These are phyloP conservation scores for Heterodera filipjevi DNA, from an alignment of 2,888 invertebrate genomes.

Conservation along the genomic window DNA sequence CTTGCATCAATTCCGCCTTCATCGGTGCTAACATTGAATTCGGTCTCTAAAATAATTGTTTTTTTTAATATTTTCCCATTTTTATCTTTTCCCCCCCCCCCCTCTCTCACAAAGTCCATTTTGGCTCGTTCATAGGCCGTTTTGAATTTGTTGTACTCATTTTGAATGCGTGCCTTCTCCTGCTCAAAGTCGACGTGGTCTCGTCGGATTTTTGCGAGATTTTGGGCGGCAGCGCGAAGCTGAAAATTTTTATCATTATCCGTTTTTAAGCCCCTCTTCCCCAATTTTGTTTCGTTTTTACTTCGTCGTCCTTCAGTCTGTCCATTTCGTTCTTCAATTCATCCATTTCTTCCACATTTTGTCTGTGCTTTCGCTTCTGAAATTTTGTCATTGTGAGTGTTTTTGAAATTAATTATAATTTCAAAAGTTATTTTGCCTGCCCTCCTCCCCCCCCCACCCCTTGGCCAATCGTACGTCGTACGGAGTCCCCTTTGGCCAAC, in stretches of 20 bases:
- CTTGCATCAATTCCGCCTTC: neutral
- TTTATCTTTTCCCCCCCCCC: neutral
- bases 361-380: neutral
- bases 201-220: constrained; percentile 9
- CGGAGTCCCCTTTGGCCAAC: too few relatives aligned
- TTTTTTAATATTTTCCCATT: neutral
- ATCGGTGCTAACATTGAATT: neutral
- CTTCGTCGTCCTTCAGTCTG: neutral
- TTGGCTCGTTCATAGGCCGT: constrained; percentile 18
- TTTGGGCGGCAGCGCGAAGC: constrained; percentile 22
- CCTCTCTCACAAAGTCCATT: constrained; percentile 14
- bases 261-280: neutral
- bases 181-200: constrained; percentile 32
- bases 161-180: constrained; percentile 15
- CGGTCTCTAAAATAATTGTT: constrained; percentile 11
- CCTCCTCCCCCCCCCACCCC: too few relatives aligned
- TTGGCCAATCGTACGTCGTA: too few relatives aligned
- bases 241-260: neutral
- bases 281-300: neutral
- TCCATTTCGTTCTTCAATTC: neutral
- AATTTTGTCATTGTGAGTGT: neutral
- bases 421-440: too few relatives aligned
- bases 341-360: neutral
- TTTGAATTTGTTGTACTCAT: constrained; percentile 13
- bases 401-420: neutral